A percentile compares a stretch with the other conserved stretches of the same genome.
Conservation (phyloP, 2,888 invertebrate genomes). For the Serrognathus titanus region DNA sequence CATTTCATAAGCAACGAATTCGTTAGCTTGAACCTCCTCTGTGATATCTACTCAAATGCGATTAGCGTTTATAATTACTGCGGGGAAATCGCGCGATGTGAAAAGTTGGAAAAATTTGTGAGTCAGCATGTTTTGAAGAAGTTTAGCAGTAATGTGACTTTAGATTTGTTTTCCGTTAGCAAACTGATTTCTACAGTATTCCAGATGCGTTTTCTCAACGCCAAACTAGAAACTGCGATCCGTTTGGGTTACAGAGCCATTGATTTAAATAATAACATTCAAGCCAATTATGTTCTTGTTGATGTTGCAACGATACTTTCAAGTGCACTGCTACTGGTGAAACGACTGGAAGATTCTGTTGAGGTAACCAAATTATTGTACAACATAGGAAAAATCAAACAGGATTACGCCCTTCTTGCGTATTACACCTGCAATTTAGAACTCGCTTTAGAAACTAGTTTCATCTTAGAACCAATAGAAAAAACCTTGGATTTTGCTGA, state of each 20-base stretch:
- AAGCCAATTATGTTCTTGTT: slow-evolving; percentile 47
- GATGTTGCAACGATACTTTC: slow-evolving; percentile 52
- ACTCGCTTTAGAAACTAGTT: slow-evolving; percentile 56
- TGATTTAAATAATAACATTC: slow-evolving; percentile 49
- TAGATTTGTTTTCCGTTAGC: slow-evolving; percentile 43
- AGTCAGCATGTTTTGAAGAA: slow-evolving; percentile 30
- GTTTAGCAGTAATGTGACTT: slow-evolving; percentile 41
- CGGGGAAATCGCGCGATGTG: slow-evolving; percentile 45
- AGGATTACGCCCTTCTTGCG: slow-evolving; percentile 45
- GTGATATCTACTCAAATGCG: slow-evolving; percentile 51
- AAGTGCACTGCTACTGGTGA: slow-evolving; percentile 48
- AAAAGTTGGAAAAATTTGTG: slow-evolving; percentile 42
- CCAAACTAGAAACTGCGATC: slow-evolving; percentile 9
- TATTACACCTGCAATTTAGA: slow-evolving; percentile 60
- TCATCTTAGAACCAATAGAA: slow-evolving; percentile 52
- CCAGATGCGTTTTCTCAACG: slow-evolving; percentile 35
- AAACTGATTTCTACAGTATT: slow-evolving; percentile 12
- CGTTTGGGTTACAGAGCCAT: slow-evolving; percentile 26
- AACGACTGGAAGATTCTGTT: slow-evolving; percentile 53
- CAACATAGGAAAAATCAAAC: slow-evolving; percentile 33
- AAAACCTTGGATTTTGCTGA: slow-evolving; percentile 50
- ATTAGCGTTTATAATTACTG: slow-evolving; percentile 51
- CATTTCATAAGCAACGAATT: slow-evolving; percentile 45
- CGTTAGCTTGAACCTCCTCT: slow-evolving; percentile 48
- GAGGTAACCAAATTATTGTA: slow-evolving; percentile 48